Percentiles rank a stretch among this genome's conserved stretches.
phyloP scores from a whole-genome alignment of 2,113 vertebrate species.

The Blennius ocellaris region DNA sequence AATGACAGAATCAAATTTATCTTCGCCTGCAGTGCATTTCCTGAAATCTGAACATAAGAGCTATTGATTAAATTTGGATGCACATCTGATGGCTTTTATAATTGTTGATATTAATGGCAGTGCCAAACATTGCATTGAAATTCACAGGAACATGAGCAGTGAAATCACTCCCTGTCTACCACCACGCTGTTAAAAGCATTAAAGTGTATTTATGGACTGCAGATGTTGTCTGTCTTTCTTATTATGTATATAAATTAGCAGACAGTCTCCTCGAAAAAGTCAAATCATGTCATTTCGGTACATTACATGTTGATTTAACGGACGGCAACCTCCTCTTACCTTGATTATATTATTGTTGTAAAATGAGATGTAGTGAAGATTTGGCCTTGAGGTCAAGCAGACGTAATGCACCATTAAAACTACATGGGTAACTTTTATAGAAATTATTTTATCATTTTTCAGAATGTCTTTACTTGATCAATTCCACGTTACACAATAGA shows the following conservation, averaged over 20 bases:
- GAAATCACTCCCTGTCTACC: conserved; percentile 54
- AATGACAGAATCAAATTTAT: conserved; percentile 51
- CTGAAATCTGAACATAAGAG: conserved; percentile 53
- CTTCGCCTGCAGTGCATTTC: conserved; percentile 53
- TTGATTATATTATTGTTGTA: conserved; percentile 14
- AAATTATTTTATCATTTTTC: no score
- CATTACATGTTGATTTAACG: conserved; percentile 5
- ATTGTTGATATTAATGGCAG: conserved; percentile 67
- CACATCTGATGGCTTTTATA: conserved; percentile 59
- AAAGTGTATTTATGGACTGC: conserved; percentile 58
- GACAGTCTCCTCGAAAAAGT: conserved; percentile 39
- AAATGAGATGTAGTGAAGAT: not conserved
- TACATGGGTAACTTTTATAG: not conserved
- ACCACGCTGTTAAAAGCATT: conserved; percentile 56
- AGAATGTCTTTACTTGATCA: no score
- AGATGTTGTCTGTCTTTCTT: conserved; percentile 47
- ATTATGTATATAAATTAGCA: conserved; percentile 40
- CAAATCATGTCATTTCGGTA: conserved; percentile 21
- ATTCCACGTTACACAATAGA: no score
- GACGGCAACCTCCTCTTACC: not conserved
- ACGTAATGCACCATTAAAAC: not conserved
- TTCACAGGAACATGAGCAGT: conserved; percentile 48
- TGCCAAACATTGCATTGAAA: conserved; percentile 53
- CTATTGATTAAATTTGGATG: conserved; percentile 61
- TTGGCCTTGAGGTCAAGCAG: conserved; percentile 7